These are phyloP conservation scores for Tetrao urogallus DNA, from an alignment of 2,113 vertebrate species.

Conservation along the genomic window DNA sequence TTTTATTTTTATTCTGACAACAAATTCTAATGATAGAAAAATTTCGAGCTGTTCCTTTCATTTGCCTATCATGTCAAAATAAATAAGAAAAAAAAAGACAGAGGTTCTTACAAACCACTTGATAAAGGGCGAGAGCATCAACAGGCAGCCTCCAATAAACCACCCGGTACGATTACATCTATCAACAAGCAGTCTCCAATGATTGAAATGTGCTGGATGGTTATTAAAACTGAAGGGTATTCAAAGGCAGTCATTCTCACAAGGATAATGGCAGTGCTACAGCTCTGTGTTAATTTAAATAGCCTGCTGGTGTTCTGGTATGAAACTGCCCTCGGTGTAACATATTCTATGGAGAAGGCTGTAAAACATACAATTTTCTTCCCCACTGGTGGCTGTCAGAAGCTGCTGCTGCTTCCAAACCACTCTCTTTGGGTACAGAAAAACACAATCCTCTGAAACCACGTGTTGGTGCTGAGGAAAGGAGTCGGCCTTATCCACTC, in stretches of 20 bases:
- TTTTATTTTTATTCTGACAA: background rate
- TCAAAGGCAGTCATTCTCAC: background rate
- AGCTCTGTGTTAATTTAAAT: background rate
- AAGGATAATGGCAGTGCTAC: background rate
- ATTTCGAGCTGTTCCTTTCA: background rate
- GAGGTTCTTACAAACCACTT: background rate
- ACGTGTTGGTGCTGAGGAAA: rapidly evolving
- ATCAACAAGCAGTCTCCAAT: background rate
- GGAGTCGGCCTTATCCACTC: background rate
- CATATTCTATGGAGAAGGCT: background rate
- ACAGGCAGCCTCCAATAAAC: background rate
- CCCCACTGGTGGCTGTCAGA: background rate
- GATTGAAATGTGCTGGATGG: background rate
- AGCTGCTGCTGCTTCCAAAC: background rate
- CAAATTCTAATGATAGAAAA: background rate
- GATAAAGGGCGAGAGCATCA: background rate
- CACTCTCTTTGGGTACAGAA: background rate
- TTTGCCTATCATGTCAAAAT: background rate
- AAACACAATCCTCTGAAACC: background rate
- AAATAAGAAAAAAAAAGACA: background rate
- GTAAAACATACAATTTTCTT: background rate
- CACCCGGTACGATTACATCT: rapidly evolving
- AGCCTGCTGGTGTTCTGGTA: background rate
- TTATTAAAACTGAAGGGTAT: background rate
- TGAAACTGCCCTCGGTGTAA: background rate